A percentile compares a stretch with the other conserved stretches of the same genome.
phyloP scores from a whole-genome alignment of 1,140 invertebrate genomes.

The Glomeris maerens region DNA sequence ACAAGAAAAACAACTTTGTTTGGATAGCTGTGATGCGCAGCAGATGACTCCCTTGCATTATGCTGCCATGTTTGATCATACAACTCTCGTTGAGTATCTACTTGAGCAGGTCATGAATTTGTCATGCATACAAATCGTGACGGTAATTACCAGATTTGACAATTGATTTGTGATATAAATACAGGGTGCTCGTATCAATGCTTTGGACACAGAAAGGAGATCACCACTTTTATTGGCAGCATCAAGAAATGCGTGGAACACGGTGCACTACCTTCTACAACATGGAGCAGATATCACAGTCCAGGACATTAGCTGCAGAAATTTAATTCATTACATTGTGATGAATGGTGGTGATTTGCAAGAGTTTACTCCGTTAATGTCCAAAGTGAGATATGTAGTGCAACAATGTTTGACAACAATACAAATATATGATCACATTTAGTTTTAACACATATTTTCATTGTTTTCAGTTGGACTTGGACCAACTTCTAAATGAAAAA shows the following conservation, averaged over 20 bases:
- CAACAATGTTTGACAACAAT: no score
- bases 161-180: slow-evolving; percentile 4
- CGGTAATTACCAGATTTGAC: neutral
- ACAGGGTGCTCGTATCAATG: slow-evolving; percentile 61
- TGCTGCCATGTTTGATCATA: slow-evolving; percentile 77
- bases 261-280: slow-evolving; percentile 54
- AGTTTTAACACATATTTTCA: neutral
- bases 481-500: slow-evolving; percentile 58
- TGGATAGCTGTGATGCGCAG: slow-evolving; percentile 59
- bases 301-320: slow-evolving; percentile 58
- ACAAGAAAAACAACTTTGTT: slow-evolving; percentile 47
- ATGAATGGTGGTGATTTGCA: slow-evolving; percentile 60
- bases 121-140: neutral
- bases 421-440: no score
- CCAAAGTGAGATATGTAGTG: slow-evolving; percentile 7
- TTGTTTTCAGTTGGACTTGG: slow-evolving; percentile 10
- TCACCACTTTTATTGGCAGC: slow-evolving; percentile 66
- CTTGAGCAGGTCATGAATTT: slow-evolving; percentile 41
- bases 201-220: slow-evolving; percentile 57
- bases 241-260: slow-evolving; percentile 52
- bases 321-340: slow-evolving; percentile 68
- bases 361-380: slow-evolving; percentile 44
- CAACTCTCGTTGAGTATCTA: slow-evolving; percentile 60
- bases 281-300: slow-evolving; percentile 55
- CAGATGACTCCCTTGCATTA: slow-evolving; percentile 78